Evolutionary conservation across 2,888 invertebrate genomes (phyloP).

Genomic region (Sceliomorpha sp.): DNA sequence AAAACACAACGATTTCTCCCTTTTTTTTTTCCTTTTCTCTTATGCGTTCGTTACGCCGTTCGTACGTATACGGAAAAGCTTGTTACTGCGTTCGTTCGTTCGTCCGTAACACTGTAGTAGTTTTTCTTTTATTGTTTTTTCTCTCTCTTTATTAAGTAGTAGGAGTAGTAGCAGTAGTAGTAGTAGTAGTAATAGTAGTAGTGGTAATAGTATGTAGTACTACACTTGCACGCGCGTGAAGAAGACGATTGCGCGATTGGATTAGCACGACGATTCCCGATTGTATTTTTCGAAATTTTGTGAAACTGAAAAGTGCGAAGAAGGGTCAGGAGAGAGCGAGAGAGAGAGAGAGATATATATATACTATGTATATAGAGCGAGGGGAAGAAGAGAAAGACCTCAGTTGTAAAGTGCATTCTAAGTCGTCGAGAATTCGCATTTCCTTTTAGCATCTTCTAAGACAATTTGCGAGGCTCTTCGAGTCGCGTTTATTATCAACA

Average conservation of each 20-base stretch:
- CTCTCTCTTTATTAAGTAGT: no score
- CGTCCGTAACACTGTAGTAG: constrained; percentile 58
- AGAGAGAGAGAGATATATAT: background rate
- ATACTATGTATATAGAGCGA: no score
- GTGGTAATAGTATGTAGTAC: constrained; percentile 41
- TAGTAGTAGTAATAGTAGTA: constrained; percentile 38
- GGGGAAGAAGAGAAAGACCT: no score
- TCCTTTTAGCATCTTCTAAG: no score
- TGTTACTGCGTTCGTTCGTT: constrained; percentile 67
- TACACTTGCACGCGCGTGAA: constrained; percentile 38
- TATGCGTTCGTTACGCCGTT: constrained; percentile 59
- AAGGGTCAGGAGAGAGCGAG: constrained; percentile 1
- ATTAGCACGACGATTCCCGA: constrained; percentile 40
- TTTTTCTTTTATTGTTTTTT: constrained; percentile 19
- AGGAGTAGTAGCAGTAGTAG: constrained; percentile 35
- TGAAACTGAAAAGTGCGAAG: background rate
- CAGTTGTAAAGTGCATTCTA: no score
- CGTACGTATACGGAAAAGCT: constrained; percentile 69
- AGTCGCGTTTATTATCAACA: no score
- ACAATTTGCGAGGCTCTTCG: no score
- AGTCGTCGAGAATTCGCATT: no score
- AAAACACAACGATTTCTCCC: constrained; percentile 77
- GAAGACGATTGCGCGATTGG: constrained; percentile 45
- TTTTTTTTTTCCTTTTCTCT: constrained; percentile 50
- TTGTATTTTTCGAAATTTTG: background rate